Percentiles rank a stretch among this genome's conserved stretches.
Evolutionary conservation across 2,113 vertebrate species (phyloP).

Genomic region (Polyodon spathula): DNA sequence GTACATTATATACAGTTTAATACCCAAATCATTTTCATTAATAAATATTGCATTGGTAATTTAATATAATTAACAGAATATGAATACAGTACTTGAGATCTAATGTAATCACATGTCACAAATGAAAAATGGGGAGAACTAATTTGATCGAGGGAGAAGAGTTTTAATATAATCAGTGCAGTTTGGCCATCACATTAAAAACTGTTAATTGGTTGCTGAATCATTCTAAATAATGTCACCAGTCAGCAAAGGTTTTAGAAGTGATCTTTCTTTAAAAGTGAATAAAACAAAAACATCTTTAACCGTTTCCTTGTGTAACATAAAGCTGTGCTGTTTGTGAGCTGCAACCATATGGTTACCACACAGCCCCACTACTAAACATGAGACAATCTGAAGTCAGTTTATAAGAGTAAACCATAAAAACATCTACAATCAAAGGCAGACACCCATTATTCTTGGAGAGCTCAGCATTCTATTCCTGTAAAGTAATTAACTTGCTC

Average conservation of each 20-base stretch:
- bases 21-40: background rate
- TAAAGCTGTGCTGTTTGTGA: conserved; percentile 35
- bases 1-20: background rate
- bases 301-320: conserved; percentile 36
- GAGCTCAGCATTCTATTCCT: conserved; percentile 37
- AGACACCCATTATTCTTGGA: conserved; percentile 52
- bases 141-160: background rate
- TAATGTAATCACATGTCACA: background rate
- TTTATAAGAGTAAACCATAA: conserved; percentile 21
- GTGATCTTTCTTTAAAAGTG: conserved; percentile 35
- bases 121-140: background rate
- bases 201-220: background rate
- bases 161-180: background rate
- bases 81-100: background rate
- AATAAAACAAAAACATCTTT: conserved; percentile 16
- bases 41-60: background rate
- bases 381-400: conserved; percentile 27
- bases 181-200: background rate
- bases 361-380: conserved; percentile 40
- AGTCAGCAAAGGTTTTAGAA: too few species aligned
- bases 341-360: conserved; percentile 45
- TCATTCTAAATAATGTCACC: too few species aligned
- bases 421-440: conserved; percentile 39
- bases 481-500: conserved; percentile 54
- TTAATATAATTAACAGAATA: background rate